Evolutionary conservation across 2,888 invertebrate genomes (phyloP), one percentile per base, ranked within the genome.

Genomic region (Machimus atricapillus): DNA sequence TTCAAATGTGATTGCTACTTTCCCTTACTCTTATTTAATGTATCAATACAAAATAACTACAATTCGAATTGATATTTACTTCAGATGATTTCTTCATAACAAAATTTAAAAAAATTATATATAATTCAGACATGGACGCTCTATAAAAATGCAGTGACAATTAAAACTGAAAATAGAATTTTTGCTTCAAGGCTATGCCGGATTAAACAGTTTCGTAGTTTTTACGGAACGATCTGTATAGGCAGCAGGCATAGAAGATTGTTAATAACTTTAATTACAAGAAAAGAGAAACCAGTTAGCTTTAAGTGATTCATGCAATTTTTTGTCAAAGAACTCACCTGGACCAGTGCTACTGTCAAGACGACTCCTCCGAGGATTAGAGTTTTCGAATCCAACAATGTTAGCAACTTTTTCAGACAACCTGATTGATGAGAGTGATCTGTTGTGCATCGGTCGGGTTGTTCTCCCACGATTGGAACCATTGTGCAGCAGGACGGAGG

Each of bases 281-380:
- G 77, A 77, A 86, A 56, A 74, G 52, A 85, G 52, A 85, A 74
- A 85, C 56, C 27, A 23, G 58, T 85, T 85, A 85, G 74, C 19
- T 85, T 27, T 46, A 23, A 16, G 43, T 19, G 9, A 43, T 27
- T 31, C 85, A 85, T 85, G 85, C 85, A 85, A 14, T 19, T 37
- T 74, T 43, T 37, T 12, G 23, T 43, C 14, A 83, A 37, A 27
- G 4, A 74, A 82, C 52, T 92, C 92, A 98, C 98, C 96, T 98
- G 98, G 88, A 98, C 94, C 88, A 96, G 93, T 88, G 97, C 97
- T 77, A 98, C 95, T 19, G 96, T 96, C 86, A 97, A 94, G 2
- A 97, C 97, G 9, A 97, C 96, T 1, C 96, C 96, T 16, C 97
- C 97, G 87, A 98, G 94, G 87, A 96, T 93, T 58, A 96, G 92